Evolutionary conservation across 2,113 vertebrate genomes (phyloP).

Genomic region (Crotalus helleri): DNA sequence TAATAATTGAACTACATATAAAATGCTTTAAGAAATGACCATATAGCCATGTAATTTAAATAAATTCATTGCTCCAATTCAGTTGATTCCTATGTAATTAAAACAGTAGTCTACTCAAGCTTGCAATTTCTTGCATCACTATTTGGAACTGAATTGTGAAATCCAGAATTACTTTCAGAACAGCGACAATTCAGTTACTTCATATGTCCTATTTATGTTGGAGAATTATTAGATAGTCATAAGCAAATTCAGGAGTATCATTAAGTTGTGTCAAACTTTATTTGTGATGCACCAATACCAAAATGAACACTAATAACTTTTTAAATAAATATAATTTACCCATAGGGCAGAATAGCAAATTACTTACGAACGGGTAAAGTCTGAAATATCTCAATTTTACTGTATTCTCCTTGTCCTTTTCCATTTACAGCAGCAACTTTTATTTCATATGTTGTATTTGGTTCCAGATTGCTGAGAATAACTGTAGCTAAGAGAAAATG

Average conservation of each 20-base stretch:
- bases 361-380: slow-evolving; percentile 95
- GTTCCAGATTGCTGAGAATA: slow-evolving; percentile 87
- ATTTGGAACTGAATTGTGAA: not conserved
- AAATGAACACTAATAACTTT: not conserved
- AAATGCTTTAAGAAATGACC: not conserved
- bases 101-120: not conserved
- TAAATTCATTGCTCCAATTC: not conserved
- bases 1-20: not conserved
- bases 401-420: slow-evolving; percentile 96
- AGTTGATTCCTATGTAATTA: not conserved
- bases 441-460: slow-evolving; percentile 95
- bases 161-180: not conserved
- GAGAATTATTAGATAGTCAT: not conserved
- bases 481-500: slow-evolving; percentile 77
- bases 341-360: not conserved
- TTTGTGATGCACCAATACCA: not conserved
- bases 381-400: slow-evolving; percentile 91
- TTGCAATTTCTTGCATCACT: not conserved
- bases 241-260: not conserved
- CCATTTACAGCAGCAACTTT: slow-evolving; percentile 94
- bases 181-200: not conserved
- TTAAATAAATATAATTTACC: not conserved
- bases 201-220: not conserved
- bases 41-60: not conserved
- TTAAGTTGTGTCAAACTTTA: not conserved